Evolutionary conservation across 2,797 vertebrate genomes (phyloP).

Genomic region (Megalops cyprinoides): DNA sequence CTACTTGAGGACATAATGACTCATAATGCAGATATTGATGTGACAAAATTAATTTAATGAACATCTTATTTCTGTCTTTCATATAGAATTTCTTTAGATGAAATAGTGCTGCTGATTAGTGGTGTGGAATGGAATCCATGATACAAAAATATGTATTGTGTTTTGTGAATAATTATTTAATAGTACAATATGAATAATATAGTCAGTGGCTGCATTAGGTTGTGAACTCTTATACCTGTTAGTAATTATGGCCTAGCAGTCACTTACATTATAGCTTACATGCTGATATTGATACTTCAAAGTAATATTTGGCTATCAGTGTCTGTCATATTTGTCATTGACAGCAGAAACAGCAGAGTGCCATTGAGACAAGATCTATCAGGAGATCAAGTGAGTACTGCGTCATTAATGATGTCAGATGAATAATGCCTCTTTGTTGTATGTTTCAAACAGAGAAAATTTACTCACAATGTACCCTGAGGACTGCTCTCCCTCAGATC

Average conservation of each 20-base stretch:
- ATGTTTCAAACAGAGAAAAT: conserved; percentile 41
- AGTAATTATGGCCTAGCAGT: not conserved
- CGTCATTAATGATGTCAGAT: conserved; percentile 56
- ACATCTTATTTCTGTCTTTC: too few relatives aligned
- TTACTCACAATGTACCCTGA: conserved; percentile 37
- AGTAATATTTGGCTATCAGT: not conserved
- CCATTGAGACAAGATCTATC: conserved; percentile 31
- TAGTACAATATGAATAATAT: too few relatives aligned
- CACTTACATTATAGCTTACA: not conserved
- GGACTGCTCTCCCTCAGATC: conserved; percentile 48
- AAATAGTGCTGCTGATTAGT: too few relatives aligned
- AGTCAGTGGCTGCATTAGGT: too few relatives aligned
- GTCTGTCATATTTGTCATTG: conserved; percentile 10
- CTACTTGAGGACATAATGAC: too few relatives aligned
- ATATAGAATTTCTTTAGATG: too few relatives aligned
- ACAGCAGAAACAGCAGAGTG: conserved; percentile 26
- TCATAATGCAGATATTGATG: too few relatives aligned
- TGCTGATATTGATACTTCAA: not conserved
- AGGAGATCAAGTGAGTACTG: conserved; percentile 25
- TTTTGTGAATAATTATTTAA: too few relatives aligned
- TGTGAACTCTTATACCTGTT: too few relatives aligned
- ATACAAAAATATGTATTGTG: too few relatives aligned
- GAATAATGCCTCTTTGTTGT: conserved; percentile 45
- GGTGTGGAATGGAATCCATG: too few relatives aligned
- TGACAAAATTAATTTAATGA: too few relatives aligned